A percentile compares a stretch with the other conserved stretches of the same genome.
These are phyloP conservation scores for Muntiacus reevesi DNA, from an alignment of 2,113 vertebrate genomes.

Conservation along the genomic window DNA sequence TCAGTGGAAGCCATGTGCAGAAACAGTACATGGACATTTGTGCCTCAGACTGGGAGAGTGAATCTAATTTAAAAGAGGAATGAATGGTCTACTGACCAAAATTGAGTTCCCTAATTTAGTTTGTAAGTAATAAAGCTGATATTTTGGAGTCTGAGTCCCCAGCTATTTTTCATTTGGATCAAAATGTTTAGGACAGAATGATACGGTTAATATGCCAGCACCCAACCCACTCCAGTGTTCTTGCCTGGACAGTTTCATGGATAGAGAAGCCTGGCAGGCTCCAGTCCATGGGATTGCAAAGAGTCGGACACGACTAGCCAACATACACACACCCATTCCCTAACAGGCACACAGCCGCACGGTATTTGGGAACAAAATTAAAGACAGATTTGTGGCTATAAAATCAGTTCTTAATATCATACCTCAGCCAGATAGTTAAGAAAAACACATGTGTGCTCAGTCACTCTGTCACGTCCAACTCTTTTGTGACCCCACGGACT, in stretches of 20 bases:
- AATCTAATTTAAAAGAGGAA: background rate
- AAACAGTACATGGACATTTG: background rate
- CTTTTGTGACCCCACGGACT: background rate
- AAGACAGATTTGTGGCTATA: background rate
- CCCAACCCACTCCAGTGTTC: background rate
- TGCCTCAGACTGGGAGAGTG: background rate
- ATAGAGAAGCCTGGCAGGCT: background rate
- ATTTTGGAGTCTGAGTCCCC: background rate
- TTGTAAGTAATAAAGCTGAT: background rate
- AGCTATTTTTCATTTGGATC: background rate
- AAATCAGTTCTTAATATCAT: background rate
- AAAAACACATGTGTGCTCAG: background rate
- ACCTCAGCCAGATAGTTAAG: background rate
- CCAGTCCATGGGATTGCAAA: background rate
- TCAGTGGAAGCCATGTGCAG: rapidly evolving
- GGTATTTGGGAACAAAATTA: background rate
- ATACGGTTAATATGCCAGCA: background rate
- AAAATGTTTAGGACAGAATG: background rate
- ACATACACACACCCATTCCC: background rate
- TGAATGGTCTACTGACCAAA: background rate
- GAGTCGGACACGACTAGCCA: background rate
- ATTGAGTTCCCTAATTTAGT: background rate
- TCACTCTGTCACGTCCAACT: background rate
- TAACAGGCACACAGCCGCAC: background rate
- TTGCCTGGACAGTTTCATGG: background rate